These are phyloP conservation scores for Thyatira batis DNA, from an alignment of 2,888 invertebrate genomes.

Conservation along the genomic window DNA sequence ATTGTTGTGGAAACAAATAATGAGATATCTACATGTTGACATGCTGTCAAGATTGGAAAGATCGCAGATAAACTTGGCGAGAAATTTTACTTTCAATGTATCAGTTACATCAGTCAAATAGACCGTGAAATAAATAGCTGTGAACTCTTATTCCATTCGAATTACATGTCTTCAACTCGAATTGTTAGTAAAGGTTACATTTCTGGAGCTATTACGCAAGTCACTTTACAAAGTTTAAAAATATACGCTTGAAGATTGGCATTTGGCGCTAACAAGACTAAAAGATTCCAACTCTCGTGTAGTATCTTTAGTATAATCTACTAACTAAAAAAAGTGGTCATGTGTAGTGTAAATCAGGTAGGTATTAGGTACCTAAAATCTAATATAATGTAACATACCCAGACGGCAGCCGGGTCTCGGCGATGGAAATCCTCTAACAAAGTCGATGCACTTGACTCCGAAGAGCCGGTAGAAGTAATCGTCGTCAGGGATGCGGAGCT, in stretches of 20 bases:
- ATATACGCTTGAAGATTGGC: too few relatives aligned
- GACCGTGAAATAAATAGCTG: neutral
- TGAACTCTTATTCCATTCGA: neutral
- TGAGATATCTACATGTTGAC: conserved; percentile 4
- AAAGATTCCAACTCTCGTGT: too few relatives aligned
- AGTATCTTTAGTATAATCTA: too few relatives aligned
- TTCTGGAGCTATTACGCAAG: neutral
- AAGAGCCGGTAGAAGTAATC: conserved; percentile 95
- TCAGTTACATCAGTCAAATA: neutral
- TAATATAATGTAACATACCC: conserved; percentile 75
- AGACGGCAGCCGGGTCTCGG: conserved; percentile 93
- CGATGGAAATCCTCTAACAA: conserved; percentile 94
- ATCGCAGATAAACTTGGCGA: neutral
- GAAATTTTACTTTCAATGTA: neutral
- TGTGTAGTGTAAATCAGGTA: too few relatives aligned
- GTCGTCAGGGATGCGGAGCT: conserved; percentile 93
- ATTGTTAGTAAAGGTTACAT: neutral
- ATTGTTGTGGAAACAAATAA: neutral
- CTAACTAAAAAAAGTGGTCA: too few relatives aligned
- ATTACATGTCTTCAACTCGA: too few relatives aligned
- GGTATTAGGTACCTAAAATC: too few relatives aligned
- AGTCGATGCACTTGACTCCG: conserved; percentile 93
- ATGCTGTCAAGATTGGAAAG: conserved; percentile 1
- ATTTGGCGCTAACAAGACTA: too few relatives aligned
- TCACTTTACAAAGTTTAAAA: too few relatives aligned